Base-by-base conservation (phyloP, 2,888 invertebrate species). In the Carpatolechia fugitivella region DNA sequence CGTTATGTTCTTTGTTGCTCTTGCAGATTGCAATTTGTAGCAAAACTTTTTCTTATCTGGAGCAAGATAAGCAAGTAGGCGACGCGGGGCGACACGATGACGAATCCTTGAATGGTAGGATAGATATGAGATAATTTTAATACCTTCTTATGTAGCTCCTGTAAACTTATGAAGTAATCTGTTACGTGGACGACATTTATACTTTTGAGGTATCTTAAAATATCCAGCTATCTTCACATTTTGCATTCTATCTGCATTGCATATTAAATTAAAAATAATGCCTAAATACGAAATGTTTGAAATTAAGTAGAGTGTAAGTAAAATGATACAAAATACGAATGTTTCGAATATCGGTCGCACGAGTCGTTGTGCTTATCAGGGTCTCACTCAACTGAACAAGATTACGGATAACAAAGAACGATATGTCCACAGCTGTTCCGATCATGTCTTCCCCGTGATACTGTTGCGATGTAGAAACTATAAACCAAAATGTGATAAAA, bases 51-150 rank as follows among this genome's bases (percentile, higher is more conserved):
- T 24, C 24, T 24, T 24, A 24, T 33, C 33, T 33, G 8, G 11
- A n/a, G 33, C 33, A 33, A 10, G 33, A 33, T 33, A 33, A 33
- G 33, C 20, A 20, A 10, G 11, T 44, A 44, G 24, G 44, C 24
- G 24, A 4, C 8, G 20, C 44, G 30, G n/a, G 29, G 46, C 24
- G 24, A 3, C 24, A 30, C 46, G 46, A 16, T 49, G 35, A 35
- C 35, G 3, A 35, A 35, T 35, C 35, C 35, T 35, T 33, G 33
- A 2, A 6, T 5, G 38, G 38, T 13, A 16, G 46, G 24, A 49
- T 35, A 35, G 35, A 49, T 35, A 18, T 38, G 35, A 49, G 48
- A 49, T 49, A 49, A 49, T 30, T 49, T 13, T 35, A 49, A 35
- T 35, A 14, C 48, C 48, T n/a, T 49, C n/a, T 18, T 6, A 49